Conservation (phyloP, 2,888 invertebrate genomes). For the Adela reaumurella region DNA sequence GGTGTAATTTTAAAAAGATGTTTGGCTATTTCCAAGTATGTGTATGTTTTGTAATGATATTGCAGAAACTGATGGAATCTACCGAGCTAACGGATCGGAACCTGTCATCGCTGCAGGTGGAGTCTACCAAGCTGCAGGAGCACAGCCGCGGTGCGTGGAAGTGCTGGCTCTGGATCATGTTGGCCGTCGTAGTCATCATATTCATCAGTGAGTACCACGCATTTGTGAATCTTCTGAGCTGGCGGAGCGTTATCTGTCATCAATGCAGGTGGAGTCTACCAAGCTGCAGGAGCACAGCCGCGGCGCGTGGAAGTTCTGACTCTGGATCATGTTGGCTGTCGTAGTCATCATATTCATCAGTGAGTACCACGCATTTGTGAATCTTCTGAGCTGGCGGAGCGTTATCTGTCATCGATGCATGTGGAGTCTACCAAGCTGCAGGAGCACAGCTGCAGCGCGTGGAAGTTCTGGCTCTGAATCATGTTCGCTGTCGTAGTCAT, state of each 20-base stretch:
- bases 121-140: slow-evolving; percentile 77
- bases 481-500: slow-evolving; percentile 81
- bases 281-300: slow-evolving; percentile 81
- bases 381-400: slow-evolving; percentile 75
- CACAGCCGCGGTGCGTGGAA: slow-evolving; percentile 87
- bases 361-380: slow-evolving; percentile 73
- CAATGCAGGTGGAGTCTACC: slow-evolving; percentile 76
- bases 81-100: slow-evolving; percentile 78
- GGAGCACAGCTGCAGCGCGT: slow-evolving; percentile 81
- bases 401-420: slow-evolving; percentile 71
- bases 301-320: slow-evolving; percentile 91
- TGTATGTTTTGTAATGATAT: too few species aligned
- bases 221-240: slow-evolving; percentile 72
- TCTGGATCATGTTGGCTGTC: slow-evolving; percentile 85
- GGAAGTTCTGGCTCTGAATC: slow-evolving; percentile 95
- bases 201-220: slow-evolving; percentile 87
- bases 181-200: slow-evolving; percentile 76
- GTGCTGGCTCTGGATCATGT: slow-evolving; percentile 94
- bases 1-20: too few species aligned
- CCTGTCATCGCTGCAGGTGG: slow-evolving; percentile 68
- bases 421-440: slow-evolving; percentile 78
- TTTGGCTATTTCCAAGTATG: too few species aligned
- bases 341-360: slow-evolving; percentile 86
- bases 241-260: slow-evolving; percentile 74
- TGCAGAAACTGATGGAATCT: slow-evolving; percentile 69